phyloP scores from a whole-genome alignment of 2,113 vertebrate species.

The Rousettus leschenaultii region DNA sequence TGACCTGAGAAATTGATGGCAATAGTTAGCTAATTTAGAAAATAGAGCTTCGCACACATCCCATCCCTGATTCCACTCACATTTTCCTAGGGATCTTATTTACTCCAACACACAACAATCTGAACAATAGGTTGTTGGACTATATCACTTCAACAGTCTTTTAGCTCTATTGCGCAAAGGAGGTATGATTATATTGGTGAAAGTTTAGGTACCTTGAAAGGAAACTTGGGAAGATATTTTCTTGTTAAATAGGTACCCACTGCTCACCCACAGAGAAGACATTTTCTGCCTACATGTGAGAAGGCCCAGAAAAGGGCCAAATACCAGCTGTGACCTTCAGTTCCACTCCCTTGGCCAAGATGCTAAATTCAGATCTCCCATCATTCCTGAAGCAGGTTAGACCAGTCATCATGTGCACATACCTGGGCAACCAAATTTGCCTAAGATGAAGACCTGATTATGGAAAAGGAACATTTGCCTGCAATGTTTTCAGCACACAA shows the following conservation, averaged over 20 bases:
- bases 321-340: slow-evolving; percentile 38
- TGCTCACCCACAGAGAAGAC: background rate
- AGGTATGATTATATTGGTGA: background rate
- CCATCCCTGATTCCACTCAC: background rate
- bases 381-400: slow-evolving; percentile 31
- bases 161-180: background rate
- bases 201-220: background rate
- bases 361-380: background rate
- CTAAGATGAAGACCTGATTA: slow-evolving; percentile 52
- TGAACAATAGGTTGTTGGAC: background rate
- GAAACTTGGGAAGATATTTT: slow-evolving; percentile 33
- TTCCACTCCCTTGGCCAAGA: background rate
- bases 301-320: background rate
- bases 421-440: slow-evolving; percentile 11
- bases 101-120: background rate
- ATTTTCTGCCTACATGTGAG: slow-evolving; percentile 14
- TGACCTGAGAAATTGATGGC: background rate
- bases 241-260: background rate
- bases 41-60: background rate
- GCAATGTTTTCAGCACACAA: slow-evolving; percentile 20
- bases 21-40: background rate
- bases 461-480: slow-evolving; percentile 9
- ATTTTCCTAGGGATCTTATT: background rate
- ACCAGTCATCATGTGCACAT: background rate
- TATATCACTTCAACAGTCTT: background rate